Base-by-base conservation (phyloP, 2,888 invertebrate species). In the Sialis lutaria region DNA sequence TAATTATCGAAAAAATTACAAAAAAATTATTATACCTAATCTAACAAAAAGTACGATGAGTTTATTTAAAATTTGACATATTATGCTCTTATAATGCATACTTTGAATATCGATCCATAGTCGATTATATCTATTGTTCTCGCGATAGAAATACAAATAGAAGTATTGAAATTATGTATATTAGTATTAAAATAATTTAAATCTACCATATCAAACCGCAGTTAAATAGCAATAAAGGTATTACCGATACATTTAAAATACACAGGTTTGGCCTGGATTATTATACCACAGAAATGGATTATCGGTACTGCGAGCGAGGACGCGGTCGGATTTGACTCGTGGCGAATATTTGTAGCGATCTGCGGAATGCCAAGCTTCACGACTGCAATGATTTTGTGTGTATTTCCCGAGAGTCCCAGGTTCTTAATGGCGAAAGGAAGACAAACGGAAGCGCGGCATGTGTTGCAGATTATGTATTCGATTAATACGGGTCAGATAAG, bases 341-440 rank as follows among this genome's bases (percentile, higher is more conserved):
- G 79, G 79, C 61, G 78, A 4, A 67, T 77, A 10, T 79, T 79
- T 56, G 70, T 79, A 31, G 69, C 74, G 0, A 67, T 79, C 2
- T 77, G 77, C 51, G 72, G 76, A 1, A 56, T 73, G 31, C 75
- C 75, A 1, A 73, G 73, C 43, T 59, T 75, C 30, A 53, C 73
- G 45, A 72, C 74, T 47, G 67, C 69, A 37, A 53, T 70, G 40
- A 58, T 72, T 6, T 59, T 74, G 33, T 53, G 67, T n/a, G 70
- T 71, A 1, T 67, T 74, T 55, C 74, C 74, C 0, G 75, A 75
- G 62, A 73, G 74, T 13, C 75, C 75, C 0, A 61, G 74, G 50
- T 75, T 70, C 56, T 57, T 75, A 51, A 64, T 75, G 42, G 60
- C 70, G 30, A 70, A 67, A 1, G 68, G 71, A 54, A 64, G 64